phyloP scores from a whole-genome alignment of 2,888 invertebrate genomes.

The Andricus quercusramuli region DNA sequence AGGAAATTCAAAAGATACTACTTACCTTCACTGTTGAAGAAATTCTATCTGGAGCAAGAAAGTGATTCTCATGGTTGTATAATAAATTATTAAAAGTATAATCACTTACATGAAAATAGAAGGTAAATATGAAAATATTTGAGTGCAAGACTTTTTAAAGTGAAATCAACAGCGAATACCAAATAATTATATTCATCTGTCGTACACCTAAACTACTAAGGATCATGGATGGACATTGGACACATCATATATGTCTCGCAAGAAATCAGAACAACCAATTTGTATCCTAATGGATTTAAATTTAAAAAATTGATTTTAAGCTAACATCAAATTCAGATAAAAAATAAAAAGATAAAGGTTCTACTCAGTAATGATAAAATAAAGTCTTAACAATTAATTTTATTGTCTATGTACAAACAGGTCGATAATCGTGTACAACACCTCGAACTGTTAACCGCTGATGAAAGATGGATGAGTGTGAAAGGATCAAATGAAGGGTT shows the following conservation, averaged over 20 bases:
- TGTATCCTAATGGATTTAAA: no score
- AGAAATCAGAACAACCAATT: not conserved
- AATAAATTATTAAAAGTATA: no score
- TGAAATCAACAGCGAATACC: no score
- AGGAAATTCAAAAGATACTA: not conserved
- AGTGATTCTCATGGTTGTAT: no score
- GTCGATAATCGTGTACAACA: conserved; percentile 41
- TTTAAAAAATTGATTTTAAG: not conserved
- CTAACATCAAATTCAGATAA: not conserved
- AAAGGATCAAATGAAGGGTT: not conserved
- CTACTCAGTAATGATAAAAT: not conserved
- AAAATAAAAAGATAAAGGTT: not conserved
- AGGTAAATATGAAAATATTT: no score
- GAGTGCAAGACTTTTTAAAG: no score
- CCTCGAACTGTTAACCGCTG: conserved; percentile 1
- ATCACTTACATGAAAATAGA: no score
- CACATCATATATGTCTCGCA: not conserved
- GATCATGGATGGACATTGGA: no score
- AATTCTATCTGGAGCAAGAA: not conserved
- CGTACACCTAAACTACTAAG: no score
- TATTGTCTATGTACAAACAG: conserved; percentile 58
- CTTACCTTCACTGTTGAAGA: not conserved
- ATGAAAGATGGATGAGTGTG: conserved; percentile 13
- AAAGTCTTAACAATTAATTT: conserved; percentile 51
- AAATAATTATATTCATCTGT: no score